phyloP scores from a whole-genome alignment of 2,113 vertebrate genomes.

The Chamaea fasciata region DNA sequence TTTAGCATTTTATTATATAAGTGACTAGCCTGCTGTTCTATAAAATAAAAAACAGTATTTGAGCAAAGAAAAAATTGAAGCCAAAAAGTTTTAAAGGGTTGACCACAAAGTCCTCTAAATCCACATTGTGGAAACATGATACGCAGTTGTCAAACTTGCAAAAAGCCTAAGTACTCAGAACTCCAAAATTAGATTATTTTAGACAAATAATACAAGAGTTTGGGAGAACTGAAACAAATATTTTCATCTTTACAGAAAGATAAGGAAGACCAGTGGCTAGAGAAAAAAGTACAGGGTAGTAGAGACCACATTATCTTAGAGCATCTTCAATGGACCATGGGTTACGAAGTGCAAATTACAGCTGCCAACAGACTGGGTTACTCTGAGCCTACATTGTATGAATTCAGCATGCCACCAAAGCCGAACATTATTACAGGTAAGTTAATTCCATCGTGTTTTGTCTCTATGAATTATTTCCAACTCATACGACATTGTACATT shows the following conservation, averaged over 20 bases:
- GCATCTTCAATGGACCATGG: conserved; percentile 94
- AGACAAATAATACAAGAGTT: background rate
- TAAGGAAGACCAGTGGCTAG: conserved; percentile 97
- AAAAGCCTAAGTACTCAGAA: background rate
- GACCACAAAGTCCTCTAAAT: background rate
- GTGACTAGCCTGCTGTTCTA: background rate
- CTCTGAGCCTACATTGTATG: conserved; percentile 92
- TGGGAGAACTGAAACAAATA: background rate
- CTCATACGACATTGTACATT: background rate
- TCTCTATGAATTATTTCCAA: background rate
- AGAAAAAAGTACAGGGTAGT: conserved; percentile 90
- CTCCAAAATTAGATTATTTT: background rate
- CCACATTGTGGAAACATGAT: background rate
- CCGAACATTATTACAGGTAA: conserved; percentile 96
- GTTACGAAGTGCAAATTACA: conserved; percentile 95
- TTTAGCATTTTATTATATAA: background rate
- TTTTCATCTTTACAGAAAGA: conserved; percentile 78
- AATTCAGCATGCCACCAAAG: conserved; percentile 97
- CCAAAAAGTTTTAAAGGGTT: background rate
- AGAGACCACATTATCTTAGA: conserved; percentile 92
- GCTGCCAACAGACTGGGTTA: conserved; percentile 93
- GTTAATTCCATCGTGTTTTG: background rate
- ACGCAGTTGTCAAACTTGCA: background rate
- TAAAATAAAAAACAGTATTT: background rate
- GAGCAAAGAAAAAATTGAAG: background rate